Evolutionary conservation across 1,140 invertebrate species (phyloP), one percentile per base, ranked within the genome.

Genomic region (Chironomus striatipennis): DNA sequence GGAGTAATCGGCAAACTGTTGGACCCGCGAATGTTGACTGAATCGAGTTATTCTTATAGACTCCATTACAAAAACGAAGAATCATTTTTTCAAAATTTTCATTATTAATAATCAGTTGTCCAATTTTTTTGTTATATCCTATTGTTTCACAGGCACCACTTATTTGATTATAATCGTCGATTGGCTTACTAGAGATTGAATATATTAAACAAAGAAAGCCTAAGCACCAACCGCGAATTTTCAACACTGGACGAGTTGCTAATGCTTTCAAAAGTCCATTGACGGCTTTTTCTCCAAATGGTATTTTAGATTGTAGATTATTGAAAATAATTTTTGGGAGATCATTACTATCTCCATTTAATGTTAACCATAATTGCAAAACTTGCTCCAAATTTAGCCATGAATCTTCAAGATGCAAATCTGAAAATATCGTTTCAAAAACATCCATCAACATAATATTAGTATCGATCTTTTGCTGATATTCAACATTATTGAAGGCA

Each of bases 281-380:
- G 18, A 94, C 88, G 12, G 91, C 90, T 78, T 88, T 85, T 0
- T 88, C 84, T 65, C 88, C 90, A 42, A 95, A 85, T 9, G 88
- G 86, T 75, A 95, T 90, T 70, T 88, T 85, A 24, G 92, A 92
- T 72, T 87, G 85, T 7, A 91, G 85, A 79, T 89, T 81, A 72
- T 83, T 83, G n/a, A 79, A 78, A 34, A 76, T 79, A 77, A 75
- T 84, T 77, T 79, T 85, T 10, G 80, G 78, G 64, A 82, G 83
- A 74, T 86, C 82, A 5, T 82, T 80, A 74, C 84, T 80, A 73
- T 85, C 86, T 76, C 87, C 85, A 80, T 93, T 94, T 67, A 95
- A 81, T 1, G 91, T 93, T 64, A 95, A 84, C 93, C 93, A 95
- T 75, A 94, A 84, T 74, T 93, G 90, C 6, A 95, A 83, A 64